Evolutionary conservation across 1,140 invertebrate genomes (phyloP).

Genomic region (Zaprionus ornatus): DNA sequence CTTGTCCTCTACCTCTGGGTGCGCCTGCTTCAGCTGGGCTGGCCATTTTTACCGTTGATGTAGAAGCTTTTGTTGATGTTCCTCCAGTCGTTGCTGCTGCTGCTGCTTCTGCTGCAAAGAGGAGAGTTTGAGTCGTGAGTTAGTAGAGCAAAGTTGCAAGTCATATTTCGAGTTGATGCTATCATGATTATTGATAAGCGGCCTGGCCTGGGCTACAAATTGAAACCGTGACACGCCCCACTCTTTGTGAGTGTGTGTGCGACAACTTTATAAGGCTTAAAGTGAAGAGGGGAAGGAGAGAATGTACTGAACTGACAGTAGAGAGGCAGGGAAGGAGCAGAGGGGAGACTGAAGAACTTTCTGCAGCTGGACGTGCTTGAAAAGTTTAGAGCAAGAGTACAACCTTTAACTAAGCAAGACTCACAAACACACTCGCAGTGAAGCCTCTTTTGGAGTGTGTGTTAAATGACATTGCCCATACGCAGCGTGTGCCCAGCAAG

Average conservation of each 20-base stretch:
- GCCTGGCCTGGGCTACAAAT: slow-evolving; percentile 20
- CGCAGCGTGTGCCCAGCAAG: slow-evolving; percentile 52
- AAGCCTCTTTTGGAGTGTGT: background rate
- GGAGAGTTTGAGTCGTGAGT: slow-evolving; percentile 23
- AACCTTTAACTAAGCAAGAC: slow-evolving; percentile 68
- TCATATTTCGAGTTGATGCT: slow-evolving; percentile 64
- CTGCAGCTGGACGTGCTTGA: slow-evolving; percentile 69
- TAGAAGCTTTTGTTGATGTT: slow-evolving; percentile 7
- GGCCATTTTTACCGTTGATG: slow-evolving; percentile 46
- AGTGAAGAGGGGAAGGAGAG: background rate
- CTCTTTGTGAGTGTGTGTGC: slow-evolving; percentile 10
- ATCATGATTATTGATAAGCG: slow-evolving; percentile 72
- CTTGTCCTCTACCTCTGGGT: background rate
- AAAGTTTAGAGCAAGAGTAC: slow-evolving; percentile 63
- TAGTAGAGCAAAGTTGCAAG: slow-evolving; percentile 49
- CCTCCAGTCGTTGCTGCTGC: slow-evolving; percentile 1
- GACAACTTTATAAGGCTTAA: slow-evolving; percentile 74
- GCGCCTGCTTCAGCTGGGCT: slow-evolving; percentile 13
- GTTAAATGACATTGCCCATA: slow-evolving; percentile 64
- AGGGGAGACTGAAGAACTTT: slow-evolving; percentile 34
- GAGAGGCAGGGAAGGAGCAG: too few relatives aligned
- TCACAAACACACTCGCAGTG: slow-evolving; percentile 15
- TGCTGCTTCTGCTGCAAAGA: slow-evolving; percentile 46
- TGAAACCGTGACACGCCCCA: slow-evolving; percentile 16
- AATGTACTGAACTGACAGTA: slow-evolving; percentile 32